Percentiles rank a stretch among this genome's conserved stretches.
These are phyloP conservation scores for Gryllus bimaculatus DNA, from an alignment of 1,140 invertebrate species.

Conservation along the genomic window DNA sequence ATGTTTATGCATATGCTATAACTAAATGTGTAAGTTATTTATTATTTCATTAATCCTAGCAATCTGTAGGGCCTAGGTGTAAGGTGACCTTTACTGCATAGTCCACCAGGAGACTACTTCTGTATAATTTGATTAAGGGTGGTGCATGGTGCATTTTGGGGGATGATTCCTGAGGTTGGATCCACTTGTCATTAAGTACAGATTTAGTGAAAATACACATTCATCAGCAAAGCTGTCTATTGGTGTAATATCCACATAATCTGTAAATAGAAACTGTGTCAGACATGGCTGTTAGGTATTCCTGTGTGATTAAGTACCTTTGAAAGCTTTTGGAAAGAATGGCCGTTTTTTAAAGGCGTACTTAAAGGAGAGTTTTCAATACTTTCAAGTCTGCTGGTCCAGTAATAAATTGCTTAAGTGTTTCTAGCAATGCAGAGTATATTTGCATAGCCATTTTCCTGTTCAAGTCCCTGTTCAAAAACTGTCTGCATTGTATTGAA, in stretches of 20 bases:
- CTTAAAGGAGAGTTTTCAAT: not conserved
- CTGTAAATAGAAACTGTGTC: not conserved
- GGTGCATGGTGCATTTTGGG: slow-evolving; percentile 9
- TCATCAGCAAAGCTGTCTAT: not conserved
- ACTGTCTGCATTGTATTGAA: not conserved
- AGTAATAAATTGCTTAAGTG: not conserved
- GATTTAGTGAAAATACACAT: slow-evolving; percentile 2
- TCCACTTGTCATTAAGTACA: not conserved
- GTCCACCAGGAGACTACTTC: slow-evolving; percentile 17
- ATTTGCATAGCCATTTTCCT: not conserved
- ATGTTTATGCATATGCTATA: not conserved
- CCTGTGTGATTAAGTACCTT: not conserved
- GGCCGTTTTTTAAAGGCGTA: not conserved
- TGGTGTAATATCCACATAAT: not conserved
- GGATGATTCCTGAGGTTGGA: not conserved
- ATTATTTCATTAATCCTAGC: slow-evolving; percentile 19
- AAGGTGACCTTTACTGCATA: slow-evolving; percentile 19
- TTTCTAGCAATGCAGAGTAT: not conserved
- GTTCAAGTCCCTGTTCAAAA: not conserved
- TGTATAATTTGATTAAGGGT: slow-evolving; percentile 19
- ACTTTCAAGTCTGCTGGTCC: not conserved
- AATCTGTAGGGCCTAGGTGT: slow-evolving; percentile 22
- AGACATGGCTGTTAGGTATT: not conserved
- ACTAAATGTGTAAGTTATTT: slow-evolving; percentile 19
- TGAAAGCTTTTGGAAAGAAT: not conserved